Evolutionary conservation across 2,888 invertebrate genomes (phyloP).

Genomic region (Caenorhabditis parvicauda): DNA sequence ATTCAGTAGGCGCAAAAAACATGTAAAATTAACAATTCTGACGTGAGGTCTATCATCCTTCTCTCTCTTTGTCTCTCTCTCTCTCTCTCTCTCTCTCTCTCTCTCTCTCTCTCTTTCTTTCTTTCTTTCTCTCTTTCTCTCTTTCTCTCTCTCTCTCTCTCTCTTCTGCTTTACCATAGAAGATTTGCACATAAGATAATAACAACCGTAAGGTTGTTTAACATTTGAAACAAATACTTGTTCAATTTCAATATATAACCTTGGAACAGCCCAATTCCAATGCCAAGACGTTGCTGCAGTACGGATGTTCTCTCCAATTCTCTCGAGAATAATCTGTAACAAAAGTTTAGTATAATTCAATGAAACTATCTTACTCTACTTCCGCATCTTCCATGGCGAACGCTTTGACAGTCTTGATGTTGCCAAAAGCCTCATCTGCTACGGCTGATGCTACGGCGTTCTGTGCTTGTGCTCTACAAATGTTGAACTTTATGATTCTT

Average conservation of each 20-base stretch:
- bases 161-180: no score
- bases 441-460: slow-evolving; percentile 79
- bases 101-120: no score
- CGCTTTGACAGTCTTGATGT: slow-evolving; percentile 87
- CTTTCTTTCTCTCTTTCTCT: no score
- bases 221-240: no score
- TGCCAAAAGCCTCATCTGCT: slow-evolving; percentile 88
- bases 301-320: slow-evolving; percentile 76
- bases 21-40: no score
- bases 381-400: slow-evolving; percentile 90
- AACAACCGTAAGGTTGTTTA: no score
- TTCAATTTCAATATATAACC: slow-evolving; percentile 45
- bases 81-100: no score
- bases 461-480: slow-evolving; percentile 49
- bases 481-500: neutral
- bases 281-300: slow-evolving; percentile 78
- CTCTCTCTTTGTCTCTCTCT: no score
- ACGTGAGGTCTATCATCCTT: no score
- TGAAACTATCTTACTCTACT: slow-evolving; percentile 68
- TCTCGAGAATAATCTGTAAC: slow-evolving; percentile 66
- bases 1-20: no score
- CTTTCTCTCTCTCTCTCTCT: no score
- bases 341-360: slow-evolving; percentile 2
- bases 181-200: no score
- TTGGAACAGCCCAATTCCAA: slow-evolving; percentile 86